phyloP scores from a whole-genome alignment of 2,797 vertebrate species.

The Protonibea diacanthus region DNA sequence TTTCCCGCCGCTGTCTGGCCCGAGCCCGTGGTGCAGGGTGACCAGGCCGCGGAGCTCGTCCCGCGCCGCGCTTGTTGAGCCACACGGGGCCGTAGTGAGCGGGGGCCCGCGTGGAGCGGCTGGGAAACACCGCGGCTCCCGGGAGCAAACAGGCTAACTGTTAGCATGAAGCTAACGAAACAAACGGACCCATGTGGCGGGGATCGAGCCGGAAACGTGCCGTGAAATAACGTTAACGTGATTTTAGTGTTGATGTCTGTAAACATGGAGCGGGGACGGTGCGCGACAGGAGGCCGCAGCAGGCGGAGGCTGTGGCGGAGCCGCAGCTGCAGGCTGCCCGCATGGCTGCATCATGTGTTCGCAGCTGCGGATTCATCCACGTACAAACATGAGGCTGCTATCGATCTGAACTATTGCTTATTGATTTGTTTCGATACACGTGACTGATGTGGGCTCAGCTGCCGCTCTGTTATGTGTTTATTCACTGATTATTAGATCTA shows the following conservation, averaged over 20 bases:
- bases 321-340: conserved; percentile 61
- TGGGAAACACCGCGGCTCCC: conserved; percentile 62
- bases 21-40: neutral
- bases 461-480: neutral
- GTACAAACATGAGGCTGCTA: conserved; percentile 4
- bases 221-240: accelerated
- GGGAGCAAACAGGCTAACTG: conserved; percentile 38
- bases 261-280: accelerated
- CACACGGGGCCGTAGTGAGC: neutral
- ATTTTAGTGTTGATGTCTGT: neutral
- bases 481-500: neutral
- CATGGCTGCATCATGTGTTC: conserved; percentile 74
- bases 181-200: conserved; percentile 8
- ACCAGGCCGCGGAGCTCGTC: conserved; percentile 25
- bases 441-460: accelerated
- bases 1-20: neutral
- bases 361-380: conserved; percentile 35
- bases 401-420: neutral
- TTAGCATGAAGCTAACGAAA: conserved; percentile 36
- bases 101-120: neutral
- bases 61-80: conserved; percentile 6
- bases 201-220: neutral
- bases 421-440: neutral
- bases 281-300: conserved; percentile 16
- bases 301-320: conserved; percentile 42